A percentile compares a stretch with the other conserved stretches of the same genome.
phyloP scores from a whole-genome alignment of 2,797 vertebrate species.

The Anomalospiza imberbis region DNA sequence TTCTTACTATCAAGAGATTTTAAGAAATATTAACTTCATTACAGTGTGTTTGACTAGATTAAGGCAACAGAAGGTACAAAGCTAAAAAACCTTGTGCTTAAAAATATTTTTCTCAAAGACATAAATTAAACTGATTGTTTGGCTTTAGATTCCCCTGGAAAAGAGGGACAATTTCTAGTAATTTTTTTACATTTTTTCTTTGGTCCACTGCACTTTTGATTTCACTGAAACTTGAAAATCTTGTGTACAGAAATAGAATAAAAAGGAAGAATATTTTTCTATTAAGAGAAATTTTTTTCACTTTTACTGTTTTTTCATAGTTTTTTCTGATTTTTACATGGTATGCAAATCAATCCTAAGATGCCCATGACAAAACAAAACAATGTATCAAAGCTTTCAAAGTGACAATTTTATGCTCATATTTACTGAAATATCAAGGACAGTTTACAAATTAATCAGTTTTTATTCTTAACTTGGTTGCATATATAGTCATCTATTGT shows the following conservation, averaged over 20 bases:
- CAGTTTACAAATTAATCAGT: neutral
- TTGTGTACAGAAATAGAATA: neutral
- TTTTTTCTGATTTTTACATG: neutral
- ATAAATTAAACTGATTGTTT: neutral
- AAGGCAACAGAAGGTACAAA: neutral
- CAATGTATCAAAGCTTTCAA: neutral
- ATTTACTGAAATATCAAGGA: slow-evolving; percentile 12
- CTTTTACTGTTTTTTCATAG: neutral
- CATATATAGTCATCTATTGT: neutral
- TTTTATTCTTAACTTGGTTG: slow-evolving; percentile 13
- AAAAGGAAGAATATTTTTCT: neutral
- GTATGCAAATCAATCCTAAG: neutral
- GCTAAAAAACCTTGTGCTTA: neutral
- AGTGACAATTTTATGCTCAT: neutral
- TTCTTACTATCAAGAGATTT: neutral
- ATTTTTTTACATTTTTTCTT: neutral
- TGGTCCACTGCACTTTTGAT: neutral
- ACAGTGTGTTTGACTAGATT: neutral
- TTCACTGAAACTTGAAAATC: neutral
- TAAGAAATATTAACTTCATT: neutral
- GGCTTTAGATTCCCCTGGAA: neutral
- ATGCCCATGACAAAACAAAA: neutral
- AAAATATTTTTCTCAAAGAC: neutral
- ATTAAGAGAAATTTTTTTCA: neutral
- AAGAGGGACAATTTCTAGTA: neutral